Conservation (phyloP, 2,113 vertebrate genomes). For the Trematomus loennbergii region DNA sequence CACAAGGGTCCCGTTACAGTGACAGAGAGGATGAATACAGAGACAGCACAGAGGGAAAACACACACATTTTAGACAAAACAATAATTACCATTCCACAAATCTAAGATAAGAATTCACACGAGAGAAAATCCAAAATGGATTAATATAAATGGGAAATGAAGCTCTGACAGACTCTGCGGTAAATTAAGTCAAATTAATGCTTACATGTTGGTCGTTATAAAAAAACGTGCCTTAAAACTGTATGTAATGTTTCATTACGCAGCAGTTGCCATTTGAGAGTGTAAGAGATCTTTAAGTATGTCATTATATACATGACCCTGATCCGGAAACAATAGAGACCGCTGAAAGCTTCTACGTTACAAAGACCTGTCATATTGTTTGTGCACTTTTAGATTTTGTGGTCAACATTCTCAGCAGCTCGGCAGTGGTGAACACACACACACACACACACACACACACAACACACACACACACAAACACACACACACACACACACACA, state of each 20-base stretch:
- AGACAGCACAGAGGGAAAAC: conserved; percentile 1
- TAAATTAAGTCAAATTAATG: too few species aligned
- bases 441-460: too few species aligned
- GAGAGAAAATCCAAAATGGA: too few species aligned
- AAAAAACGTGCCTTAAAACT: not conserved
- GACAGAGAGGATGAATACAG: not conserved
- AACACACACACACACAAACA: conserved; percentile 8
- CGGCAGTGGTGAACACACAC: not conserved
- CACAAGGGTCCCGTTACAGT: conserved; percentile 19
- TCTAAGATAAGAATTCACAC: not conserved
- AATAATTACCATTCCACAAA: not conserved
- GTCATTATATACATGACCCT: not conserved
- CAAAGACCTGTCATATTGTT: not conserved
- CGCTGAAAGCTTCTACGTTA: not conserved
- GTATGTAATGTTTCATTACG: not conserved
- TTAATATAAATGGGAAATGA: too few species aligned
- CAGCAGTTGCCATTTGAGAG: not conserved
- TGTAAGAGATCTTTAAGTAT: not conserved
- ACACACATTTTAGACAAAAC: not conserved
- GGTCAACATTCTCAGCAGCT: conserved; percentile 24
- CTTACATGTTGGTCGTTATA: not conserved
- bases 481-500: conserved; percentile 11
- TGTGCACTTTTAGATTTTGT: conserved; percentile 1
- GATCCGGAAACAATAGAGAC: not conserved
- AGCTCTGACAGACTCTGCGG: too few species aligned